Base-by-base conservation (phyloP, 2,888 invertebrate species). In the Cephus rjabovi region DNA sequence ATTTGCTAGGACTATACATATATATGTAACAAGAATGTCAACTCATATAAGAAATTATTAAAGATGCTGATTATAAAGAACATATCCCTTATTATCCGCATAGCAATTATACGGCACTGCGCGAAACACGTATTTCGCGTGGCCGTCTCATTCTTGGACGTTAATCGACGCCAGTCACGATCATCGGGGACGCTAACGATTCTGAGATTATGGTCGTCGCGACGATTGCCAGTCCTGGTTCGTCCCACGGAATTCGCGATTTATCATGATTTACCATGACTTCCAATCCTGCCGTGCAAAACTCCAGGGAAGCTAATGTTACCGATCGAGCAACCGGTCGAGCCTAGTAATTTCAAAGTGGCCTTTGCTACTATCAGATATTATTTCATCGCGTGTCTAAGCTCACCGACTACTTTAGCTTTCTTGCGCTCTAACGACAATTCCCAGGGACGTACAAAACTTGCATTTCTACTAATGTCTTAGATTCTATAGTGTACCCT, bases 321-420 rank as follows among this genome's bases (percentile, higher is more conserved):
- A 23, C 56, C 23, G 23, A 56, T 0, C 9, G 56, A 56, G 56
- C 56, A 56, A 9, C 23, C 56, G 56, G 2, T 71, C 15, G 30
- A 71, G 30, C 35, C 75, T 23, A 80, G 75, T 79, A 80, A 83
- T 83, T 84, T 82, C 79, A 83, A 78, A 77, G 76, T 71, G 3
- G 73, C 56, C 74, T 81, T 83, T 83, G 77, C 75, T 79, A 80
- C n/a, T 37, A 79, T 56, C 79, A 80, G 80, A 83, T 80, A 76
- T 80, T 81, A 83, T 82, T 81, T 80, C 76, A 79, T 82, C 79
- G 83, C 81, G 81, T 83, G 82, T 56, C 69, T 76, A 74, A 73
- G 30, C 70, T 78, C 74, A 75, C 37, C 81, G 78, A 75, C 78
- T 73, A 76, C 76, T 74, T 74, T 73, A 75, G 78, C 76, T 34